Evolutionary conservation across 2,888 invertebrate species (phyloP), one percentile per base, ranked within the genome.

Genomic region (Drosophila picticornis): DNA sequence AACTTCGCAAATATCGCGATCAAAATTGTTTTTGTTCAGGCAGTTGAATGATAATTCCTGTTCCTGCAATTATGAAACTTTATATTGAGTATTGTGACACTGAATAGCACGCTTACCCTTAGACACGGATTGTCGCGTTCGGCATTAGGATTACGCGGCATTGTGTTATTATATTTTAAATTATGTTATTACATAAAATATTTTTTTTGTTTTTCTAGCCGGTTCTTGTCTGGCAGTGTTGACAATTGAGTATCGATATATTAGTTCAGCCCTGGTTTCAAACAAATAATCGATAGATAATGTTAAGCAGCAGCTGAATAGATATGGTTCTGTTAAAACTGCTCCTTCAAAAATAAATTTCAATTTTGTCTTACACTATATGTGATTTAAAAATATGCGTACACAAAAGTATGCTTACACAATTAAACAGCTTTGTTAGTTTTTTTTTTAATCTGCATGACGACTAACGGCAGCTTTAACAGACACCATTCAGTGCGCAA

Each of bases 11-110:
- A 95, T 95, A 0, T 94, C 94, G 60, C 94, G 94, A 77, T 96
- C 95, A 85, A 94, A 96, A 82, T 95, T 95, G 91, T 96, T 95
- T 60, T 95, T 95, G 84, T 95, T 94, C 27, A 97, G 94, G 88
- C 98, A 98, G 91, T 95, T 95, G 69, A 95, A 95, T 0, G 96
- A 96, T 83, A 95, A 92, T 60, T 95, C 94, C 90, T 96, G 96
- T 92, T 97, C 98, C 96, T 97, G 94, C 7, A 68, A 57, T n/a
- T 9, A 13, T 29, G 0, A 13, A n/a, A n/a, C 7, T 25, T 56
- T 13, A 16, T 43, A 6, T 29, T 29, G 11, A 29, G 19, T n/a
- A n/a, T 25, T 22, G 10, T 19, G 3, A 16, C 10, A 7, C 4
- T 13, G 5, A 48, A 25, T 9, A 10, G 1, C 25, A 34, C 27